Base-by-base conservation (phyloP, 2,113 vertebrate genomes). In the Mirounga angustirostris region DNA sequence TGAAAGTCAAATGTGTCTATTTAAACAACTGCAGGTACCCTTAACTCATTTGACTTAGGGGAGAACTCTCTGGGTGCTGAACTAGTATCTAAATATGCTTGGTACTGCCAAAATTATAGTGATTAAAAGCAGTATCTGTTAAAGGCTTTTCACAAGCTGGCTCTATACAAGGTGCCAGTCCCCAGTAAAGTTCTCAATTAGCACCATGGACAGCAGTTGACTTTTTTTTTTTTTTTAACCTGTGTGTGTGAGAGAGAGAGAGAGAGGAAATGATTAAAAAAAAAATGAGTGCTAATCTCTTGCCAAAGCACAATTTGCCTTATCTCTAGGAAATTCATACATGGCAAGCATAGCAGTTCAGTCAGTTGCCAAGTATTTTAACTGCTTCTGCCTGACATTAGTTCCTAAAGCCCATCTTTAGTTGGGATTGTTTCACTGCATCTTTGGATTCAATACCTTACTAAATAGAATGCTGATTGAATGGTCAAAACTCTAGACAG, bases 401-500 rank as follows among this genome's bases (percentile, higher is more conserved):
- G 33, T 28, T 76, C 10, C 67, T 54, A 30, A 2, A 85, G 46
- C 54, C 46, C 1, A 40, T 73, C 36, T 76, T 78, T 73, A 90
- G 36, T 36, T 78, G 58, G 26, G 65, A 73, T 26, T 56, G 4
- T 81, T 89, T 96, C 50, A 56, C 30, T 63, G 28, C 28, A 91
- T 30, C 82, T 89, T 73, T 95, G 61, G 58, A 83, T 93, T 76
- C 73, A 71, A 73, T 95, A 82, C 65, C 58, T 88, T 94, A 79
- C 89, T 95, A 91, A 95, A 86, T 54, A 94, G 46, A 95, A 74
- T 91, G 85, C n/a, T 93, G 73, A 97, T 12, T 85, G 30, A 95
- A 92, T 61, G 73, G 67, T 67, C 76, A 90, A 56, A 90, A 50
- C 54, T 94, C 21, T 78, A 93, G 43, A 73, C 9, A 50, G 22